Evolutionary conservation across 2,888 invertebrate species (phyloP), one percentile per base, ranked within the genome.

Genomic region (Empis stercorea): DNA sequence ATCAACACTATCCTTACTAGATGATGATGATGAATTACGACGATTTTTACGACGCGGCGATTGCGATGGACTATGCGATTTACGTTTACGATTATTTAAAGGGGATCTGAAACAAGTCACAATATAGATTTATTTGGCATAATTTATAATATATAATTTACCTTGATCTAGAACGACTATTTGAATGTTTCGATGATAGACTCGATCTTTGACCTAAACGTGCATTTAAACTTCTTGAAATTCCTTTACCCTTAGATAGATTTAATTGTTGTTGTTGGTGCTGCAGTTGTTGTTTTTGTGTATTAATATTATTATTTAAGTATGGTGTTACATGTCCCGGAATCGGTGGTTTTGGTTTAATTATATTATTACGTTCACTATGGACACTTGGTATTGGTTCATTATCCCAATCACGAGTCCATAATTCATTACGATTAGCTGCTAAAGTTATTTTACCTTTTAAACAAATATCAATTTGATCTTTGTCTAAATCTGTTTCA

Each of bases 391-490:
- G 96, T 56, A 96, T 76, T 30, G 94, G 88, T 66, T 97, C 96
- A 53, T 79, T 81, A 58, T 85, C 84, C 99, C 99, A 99, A 72
- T 97, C 89, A 62, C 91, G 87, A 2, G 83, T 81, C 79, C 85
- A 85, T 40, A 93, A 76, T 55, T 87, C 85, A 52, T 89, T 89
- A 59, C 85, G 84, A 61, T 85, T 85, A 42, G 92, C 88, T 14
- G 94, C 87, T 48, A 86, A 81, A 45, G 91, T 92, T 52, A 97
- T 85, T 71, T 94, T 88, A 36, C 92, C 92, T 69, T 94, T 94
- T 48, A 99, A 74, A 60, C 91, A 88, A 54, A 89, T 87, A 66
- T 95, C 92, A 50, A 96, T 89, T 70, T 89, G 85, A 72, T 95
- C 93, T 65, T 91, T 87, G 65, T 96, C 94, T 56, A 88, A 79